A percentile compares a stretch with the other conserved stretches of the same genome.
phyloP scores from a whole-genome alignment of 2,888 invertebrate genomes.

The Amaurobius ferox region DNA sequence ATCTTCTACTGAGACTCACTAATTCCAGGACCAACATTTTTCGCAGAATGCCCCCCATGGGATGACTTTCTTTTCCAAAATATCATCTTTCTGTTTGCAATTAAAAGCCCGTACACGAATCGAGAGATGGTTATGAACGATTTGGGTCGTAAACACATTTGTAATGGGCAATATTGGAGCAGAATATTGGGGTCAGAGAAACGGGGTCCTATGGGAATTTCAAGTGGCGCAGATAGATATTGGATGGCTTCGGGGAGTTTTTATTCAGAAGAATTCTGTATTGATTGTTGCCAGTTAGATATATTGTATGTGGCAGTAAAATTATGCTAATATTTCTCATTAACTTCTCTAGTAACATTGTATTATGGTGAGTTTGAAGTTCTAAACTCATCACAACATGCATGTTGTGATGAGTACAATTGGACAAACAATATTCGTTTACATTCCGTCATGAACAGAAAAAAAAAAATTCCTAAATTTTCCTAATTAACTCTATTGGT shows the following conservation, averaged over 20 bases:
- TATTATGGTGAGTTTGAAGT: too few relatives aligned
- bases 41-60: slow-evolving; percentile 45
- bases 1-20: too few relatives aligned
- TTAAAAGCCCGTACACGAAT: slow-evolving; percentile 29
- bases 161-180: slow-evolving; percentile 27
- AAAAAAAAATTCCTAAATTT: too few relatives aligned
- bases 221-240: background rate
- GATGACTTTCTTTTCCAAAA: slow-evolving; percentile 24
- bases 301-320: too few relatives aligned
- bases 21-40: slow-evolving; percentile 61
- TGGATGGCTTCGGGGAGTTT: slow-evolving; percentile 3
- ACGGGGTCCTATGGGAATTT: background rate
- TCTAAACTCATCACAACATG: too few relatives aligned
- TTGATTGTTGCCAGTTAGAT: too few relatives aligned
- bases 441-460: too few relatives aligned
- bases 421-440: too few relatives aligned
- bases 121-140: slow-evolving; percentile 37
- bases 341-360: too few relatives aligned
- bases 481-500: too few relatives aligned
- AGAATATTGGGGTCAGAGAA: background rate
- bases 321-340: too few relatives aligned
- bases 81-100: background rate
- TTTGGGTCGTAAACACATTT: slow-evolving; percentile 67
- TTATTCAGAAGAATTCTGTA: background rate
- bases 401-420: too few relatives aligned